Percentiles rank a stretch among this genome's conserved stretches.
Conservation (phyloP, 30 jellyfish, hydroid and myxozoan genomes). For the Cassiopea andromeda region DNA sequence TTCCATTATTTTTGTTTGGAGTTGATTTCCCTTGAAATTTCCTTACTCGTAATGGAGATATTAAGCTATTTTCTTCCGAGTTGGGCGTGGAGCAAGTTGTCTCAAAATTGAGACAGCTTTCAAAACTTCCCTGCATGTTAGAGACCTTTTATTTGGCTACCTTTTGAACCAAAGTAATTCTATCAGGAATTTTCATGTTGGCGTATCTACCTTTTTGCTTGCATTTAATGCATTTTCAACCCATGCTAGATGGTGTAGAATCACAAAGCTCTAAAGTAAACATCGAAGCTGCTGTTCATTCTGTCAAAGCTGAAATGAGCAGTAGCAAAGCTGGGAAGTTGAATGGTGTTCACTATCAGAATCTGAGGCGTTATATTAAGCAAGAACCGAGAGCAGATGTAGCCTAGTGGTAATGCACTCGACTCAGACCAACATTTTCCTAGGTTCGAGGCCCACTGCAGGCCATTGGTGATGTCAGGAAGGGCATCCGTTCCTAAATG, state of each 20-base stretch:
- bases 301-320: conserved; percentile 41
- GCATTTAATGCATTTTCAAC: not conserved
- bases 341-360: conserved; percentile 27
- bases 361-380: conserved; percentile 11
- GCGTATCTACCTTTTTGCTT: not conserved
- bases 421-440: no score
- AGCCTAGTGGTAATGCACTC: no score
- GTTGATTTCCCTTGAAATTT: conserved; percentile 11
- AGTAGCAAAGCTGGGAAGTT: conserved; percentile 18
- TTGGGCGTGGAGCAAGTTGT: not conserved
- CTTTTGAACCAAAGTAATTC: no score
- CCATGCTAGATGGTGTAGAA: conserved; percentile 33
- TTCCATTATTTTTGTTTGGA: not conserved
- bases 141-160: not conserved
- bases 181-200: not conserved
- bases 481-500: no score
- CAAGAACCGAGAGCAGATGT: no score
- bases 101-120: conserved; percentile 21
- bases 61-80: conserved; percentile 11
- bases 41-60: not conserved
- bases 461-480: no score
- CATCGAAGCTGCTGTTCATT: conserved; percentile 58
- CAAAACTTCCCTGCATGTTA: not conserved
- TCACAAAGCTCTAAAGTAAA: conserved; percentile 12
- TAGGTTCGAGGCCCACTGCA: no score